phyloP scores from a whole-genome alignment of 2,113 vertebrate genomes.

The Ciconia boyciana region DNA sequence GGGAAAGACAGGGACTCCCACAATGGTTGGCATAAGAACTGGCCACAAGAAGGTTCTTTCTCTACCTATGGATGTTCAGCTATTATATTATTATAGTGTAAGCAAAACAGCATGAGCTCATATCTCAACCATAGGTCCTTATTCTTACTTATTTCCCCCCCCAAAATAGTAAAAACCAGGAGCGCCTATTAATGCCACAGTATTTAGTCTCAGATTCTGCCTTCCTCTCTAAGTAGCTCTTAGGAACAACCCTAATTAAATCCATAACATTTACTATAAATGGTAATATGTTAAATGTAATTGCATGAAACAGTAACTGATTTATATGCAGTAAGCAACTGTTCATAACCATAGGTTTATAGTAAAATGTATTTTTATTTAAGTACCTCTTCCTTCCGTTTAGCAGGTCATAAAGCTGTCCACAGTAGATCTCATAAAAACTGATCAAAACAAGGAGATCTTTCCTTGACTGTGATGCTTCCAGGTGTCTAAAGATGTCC shows the following conservation, averaged over 20 bases:
- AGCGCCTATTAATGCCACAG: background rate
- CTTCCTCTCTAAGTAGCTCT: background rate
- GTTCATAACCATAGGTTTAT: background rate
- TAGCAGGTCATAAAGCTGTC: constrained; percentile 90
- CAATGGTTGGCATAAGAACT: background rate
- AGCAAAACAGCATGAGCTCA: background rate
- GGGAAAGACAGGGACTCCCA: background rate
- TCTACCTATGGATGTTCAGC: background rate
- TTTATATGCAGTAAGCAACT: background rate
- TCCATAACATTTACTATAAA: background rate
- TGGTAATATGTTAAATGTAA: background rate
- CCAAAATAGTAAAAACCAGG: background rate
- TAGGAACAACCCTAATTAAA: background rate
- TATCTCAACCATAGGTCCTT: background rate
- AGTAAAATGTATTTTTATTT: background rate
- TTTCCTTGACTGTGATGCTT: constrained; percentile 55
- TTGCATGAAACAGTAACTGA: background rate
- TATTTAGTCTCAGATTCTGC: background rate
- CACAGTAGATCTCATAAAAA: constrained; percentile 95
- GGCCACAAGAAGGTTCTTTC: background rate
- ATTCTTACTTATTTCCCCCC: background rate
- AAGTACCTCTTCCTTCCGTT: constrained; percentile 86
- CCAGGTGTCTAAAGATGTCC: constrained; percentile 86
- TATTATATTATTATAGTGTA: background rate
- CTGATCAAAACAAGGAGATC: constrained; percentile 82